Percentiles rank a stretch among this genome's conserved stretches.
Conservation (phyloP, 2,113 vertebrate species). For the Thamnophis sirtalis region DNA sequence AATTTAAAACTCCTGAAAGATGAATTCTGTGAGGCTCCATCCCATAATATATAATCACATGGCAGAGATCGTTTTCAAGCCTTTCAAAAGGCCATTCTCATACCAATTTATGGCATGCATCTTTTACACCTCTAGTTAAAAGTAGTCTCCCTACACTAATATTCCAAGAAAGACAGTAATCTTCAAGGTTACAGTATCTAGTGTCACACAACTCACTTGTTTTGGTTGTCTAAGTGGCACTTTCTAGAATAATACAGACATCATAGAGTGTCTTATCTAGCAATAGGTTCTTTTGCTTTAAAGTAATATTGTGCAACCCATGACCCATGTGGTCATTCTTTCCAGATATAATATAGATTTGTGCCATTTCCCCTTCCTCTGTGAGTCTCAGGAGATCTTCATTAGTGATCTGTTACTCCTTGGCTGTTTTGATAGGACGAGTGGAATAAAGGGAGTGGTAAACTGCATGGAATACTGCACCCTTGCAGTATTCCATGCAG, state of each 20-base stretch:
- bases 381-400: too few relatives aligned
- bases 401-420: too few relatives aligned
- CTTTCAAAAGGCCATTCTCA: background rate
- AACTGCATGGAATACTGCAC: too few relatives aligned
- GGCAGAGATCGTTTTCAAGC: background rate
- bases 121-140: background rate
- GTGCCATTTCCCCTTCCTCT: too few relatives aligned
- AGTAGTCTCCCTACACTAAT: background rate
- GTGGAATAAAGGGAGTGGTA: too few relatives aligned
- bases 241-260: background rate
- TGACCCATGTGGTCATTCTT: too few relatives aligned
- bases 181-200: background rate
- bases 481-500: too few relatives aligned
- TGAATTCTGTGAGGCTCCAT: background rate
- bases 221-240: background rate
- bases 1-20: background rate
- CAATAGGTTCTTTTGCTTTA: background rate
- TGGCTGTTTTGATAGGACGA: too few relatives aligned
- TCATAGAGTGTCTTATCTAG: background rate
- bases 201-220: background rate
- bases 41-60: background rate
- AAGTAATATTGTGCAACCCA: background rate
- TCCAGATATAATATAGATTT: background rate
- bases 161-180: background rate
- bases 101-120: background rate